Percentiles rank a stretch among this genome's conserved stretches.
Conservation (phyloP, 2,888 invertebrate species). For the Geophilus truncorum region DNA sequence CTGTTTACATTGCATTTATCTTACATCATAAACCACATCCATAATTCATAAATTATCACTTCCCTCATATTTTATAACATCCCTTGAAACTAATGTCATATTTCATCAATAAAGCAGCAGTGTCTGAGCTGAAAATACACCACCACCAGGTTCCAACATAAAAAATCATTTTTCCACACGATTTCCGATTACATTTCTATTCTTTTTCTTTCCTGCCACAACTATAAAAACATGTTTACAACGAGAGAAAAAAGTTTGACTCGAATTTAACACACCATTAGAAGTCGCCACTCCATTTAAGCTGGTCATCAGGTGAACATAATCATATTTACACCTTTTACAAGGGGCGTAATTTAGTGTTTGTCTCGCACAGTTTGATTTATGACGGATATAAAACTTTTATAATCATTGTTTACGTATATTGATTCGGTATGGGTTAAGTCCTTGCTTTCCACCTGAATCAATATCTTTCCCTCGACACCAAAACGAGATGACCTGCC, state of each 20-base stretch:
- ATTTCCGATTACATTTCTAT: neutral
- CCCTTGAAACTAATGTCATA: neutral
- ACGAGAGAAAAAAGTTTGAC: neutral
- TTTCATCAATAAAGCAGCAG: neutral
- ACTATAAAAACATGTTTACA: neutral
- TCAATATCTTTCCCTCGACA: no score
- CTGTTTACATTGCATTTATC: neutral
- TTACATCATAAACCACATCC: neutral
- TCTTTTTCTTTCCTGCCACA: neutral
- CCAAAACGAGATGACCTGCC: no score
- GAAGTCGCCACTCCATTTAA: neutral
- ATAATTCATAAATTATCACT: neutral
- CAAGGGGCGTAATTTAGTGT: neutral
- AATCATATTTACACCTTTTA: slow-evolving; percentile 7
- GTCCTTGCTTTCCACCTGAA: neutral
- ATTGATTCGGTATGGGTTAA: neutral
- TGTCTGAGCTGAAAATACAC: neutral
- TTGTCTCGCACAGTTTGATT: neutral
- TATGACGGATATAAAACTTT: neutral
- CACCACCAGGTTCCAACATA: no score
- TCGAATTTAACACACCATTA: neutral
- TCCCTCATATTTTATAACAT: neutral
- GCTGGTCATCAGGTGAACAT: neutral
- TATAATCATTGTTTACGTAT: slow-evolving; percentile 12
- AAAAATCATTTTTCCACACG: slow-evolving; percentile 7